Base-by-base conservation (phyloP, 2,797 vertebrate species). In the Gambusia yucatana region DNA sequence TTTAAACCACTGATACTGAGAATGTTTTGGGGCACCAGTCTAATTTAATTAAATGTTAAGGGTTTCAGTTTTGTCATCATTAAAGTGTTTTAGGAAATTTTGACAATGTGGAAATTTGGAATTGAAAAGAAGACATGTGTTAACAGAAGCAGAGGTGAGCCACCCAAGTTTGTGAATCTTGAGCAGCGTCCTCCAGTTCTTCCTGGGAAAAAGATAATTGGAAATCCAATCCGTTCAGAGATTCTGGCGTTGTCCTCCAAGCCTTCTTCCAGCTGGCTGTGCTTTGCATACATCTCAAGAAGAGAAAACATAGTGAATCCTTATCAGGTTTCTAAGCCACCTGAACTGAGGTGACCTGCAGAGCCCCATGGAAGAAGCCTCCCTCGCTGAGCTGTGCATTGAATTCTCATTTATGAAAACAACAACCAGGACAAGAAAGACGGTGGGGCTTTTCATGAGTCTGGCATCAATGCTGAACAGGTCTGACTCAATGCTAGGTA, bases 1-100 rank as follows among this genome's bases (percentile, higher is more conserved):
- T 93, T 92, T 93, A 88, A 92, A 87, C 90, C 79, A 82, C 30
- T 71, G 74, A 59, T 82, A 81, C 83, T 71, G 76, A 82, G 65
- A 63, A 72, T 82, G 76, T 77, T 83, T 75, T 39, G 48, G 63
- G 75, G 81, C 74, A 76, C 72, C 63, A 81, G 74, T 73, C 63
- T 87, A 79, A 88, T 89, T 78, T 75, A 83, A 86, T 86, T 72
- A 67, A 47, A 22, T 69, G 28, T 73, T 83, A 39, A 82, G 85
- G 50, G 59, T 85, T 89, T 84, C 65, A 83, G 76, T 78, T 41
- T 81, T 80, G 78, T 88, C 85, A 85, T 88, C 73, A 78, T 69
- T 82, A 76, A 69, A 79, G 46, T 80, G 20, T 48, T 74, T 88
- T 72, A 55, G 52, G 73, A 80, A 78, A 81, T 72, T 83, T 84